Percentiles rank a stretch among this genome's conserved stretches.
phyloP scores from a whole-genome alignment of 1,140 invertebrate species.

The Andrena cerasifolii region DNA sequence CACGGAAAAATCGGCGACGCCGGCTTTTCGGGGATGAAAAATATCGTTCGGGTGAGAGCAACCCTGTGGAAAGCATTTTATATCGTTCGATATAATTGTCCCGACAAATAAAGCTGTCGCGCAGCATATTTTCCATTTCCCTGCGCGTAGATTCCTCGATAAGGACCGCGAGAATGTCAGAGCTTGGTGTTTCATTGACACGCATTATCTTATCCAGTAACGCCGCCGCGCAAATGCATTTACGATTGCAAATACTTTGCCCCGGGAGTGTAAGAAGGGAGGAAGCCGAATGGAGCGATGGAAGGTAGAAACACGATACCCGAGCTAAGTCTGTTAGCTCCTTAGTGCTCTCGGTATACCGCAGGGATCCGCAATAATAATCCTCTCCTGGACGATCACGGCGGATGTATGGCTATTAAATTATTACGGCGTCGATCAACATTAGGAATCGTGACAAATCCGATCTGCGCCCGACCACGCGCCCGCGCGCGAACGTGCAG shows the following conservation, averaged over 20 bases:
- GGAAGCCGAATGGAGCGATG: constrained; percentile 58
- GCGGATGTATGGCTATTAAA: constrained; percentile 80
- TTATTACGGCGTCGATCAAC: constrained; percentile 80
- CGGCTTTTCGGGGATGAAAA: constrained; percentile 12
- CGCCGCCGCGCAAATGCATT: background rate
- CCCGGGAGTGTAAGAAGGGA: constrained; percentile 26
- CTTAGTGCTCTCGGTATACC: constrained; percentile 78
- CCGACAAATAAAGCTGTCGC: too few relatives aligned
- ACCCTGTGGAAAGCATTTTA: background rate
- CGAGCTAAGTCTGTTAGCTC: constrained; percentile 79
- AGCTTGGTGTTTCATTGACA: too few relatives aligned
- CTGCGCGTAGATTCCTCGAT: too few relatives aligned
- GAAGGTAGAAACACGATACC: constrained; percentile 77
- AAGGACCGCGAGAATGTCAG: too few relatives aligned
- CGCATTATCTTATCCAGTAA: too few relatives aligned
- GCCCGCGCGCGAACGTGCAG: constrained; percentile 34
- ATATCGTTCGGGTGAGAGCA: background rate
- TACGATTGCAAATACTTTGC: constrained; percentile 4
- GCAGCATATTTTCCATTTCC: too few relatives aligned
- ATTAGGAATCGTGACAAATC: constrained; percentile 82
- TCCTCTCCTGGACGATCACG: constrained; percentile 73
- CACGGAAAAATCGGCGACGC: constrained; percentile 33
- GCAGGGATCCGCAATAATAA: constrained; percentile 74
- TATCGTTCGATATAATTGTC: too few relatives aligned
- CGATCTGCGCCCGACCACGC: constrained; percentile 72